phyloP scores from a whole-genome alignment of 2,888 invertebrate species.

The Scelioninae gen. 1 region DNA sequence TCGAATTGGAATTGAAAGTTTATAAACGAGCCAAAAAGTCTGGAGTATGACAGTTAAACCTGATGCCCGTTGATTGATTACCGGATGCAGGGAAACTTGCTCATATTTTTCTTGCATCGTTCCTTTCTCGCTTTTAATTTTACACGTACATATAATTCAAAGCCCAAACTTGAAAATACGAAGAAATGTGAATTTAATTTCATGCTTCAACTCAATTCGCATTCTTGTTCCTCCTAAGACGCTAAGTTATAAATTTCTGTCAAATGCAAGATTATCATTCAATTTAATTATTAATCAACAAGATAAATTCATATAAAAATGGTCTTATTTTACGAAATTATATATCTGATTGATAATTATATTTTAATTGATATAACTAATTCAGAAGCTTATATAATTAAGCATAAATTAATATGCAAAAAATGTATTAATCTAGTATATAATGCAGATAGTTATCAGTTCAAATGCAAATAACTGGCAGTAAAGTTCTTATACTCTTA shows the following conservation, averaged over 20 bases:
- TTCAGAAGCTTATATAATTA: slow-evolving; percentile 18
- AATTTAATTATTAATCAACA: slow-evolving; percentile 30
- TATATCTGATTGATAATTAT: slow-evolving; percentile 15
- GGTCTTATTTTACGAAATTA: neutral
- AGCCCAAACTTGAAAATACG: slow-evolving; percentile 4
- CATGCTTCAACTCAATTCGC: slow-evolving; percentile 9
- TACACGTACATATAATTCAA: slow-evolving; percentile 12
- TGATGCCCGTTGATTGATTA: slow-evolving; percentile 25
- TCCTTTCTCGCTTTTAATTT: slow-evolving; percentile 24
- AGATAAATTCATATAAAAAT: neutral
- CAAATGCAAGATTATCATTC: slow-evolving; percentile 14
- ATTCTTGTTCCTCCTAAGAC: slow-evolving; percentile 9
- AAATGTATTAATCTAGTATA: slow-evolving; percentile 22
- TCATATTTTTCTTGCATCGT: slow-evolving; percentile 6
- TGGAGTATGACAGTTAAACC: neutral
- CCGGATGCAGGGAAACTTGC: slow-evolving; percentile 21
- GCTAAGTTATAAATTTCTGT: slow-evolving; percentile 30
- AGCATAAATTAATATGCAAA: slow-evolving; percentile 23
- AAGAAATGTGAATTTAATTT: slow-evolving; percentile 38
- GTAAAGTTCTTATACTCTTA: slow-evolving; percentile 41
- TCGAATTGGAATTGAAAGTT: neutral
- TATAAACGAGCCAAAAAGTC: neutral
- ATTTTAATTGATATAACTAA: slow-evolving; percentile 22
- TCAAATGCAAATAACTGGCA: slow-evolving; percentile 26
- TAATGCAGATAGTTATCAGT: slow-evolving; percentile 31